phyloP scores from a whole-genome alignment of 1,140 invertebrate species.

The Zaprionus davidi region DNA sequence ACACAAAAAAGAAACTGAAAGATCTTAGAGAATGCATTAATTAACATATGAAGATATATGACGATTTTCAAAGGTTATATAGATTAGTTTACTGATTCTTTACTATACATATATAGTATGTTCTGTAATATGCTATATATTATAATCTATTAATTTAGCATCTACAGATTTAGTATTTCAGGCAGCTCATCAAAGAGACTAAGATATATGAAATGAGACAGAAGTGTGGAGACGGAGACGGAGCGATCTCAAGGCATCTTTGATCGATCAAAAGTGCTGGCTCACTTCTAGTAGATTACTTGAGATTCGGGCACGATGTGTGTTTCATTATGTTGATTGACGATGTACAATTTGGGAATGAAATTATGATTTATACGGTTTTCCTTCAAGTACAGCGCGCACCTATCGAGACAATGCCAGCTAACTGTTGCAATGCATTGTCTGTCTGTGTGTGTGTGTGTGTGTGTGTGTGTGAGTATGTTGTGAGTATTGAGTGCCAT shows the following conservation, averaged over 20 bases:
- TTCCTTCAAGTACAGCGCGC: constrained; percentile 40
- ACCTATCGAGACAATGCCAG: constrained; percentile 5
- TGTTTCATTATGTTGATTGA: constrained; percentile 79
- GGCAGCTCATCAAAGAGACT: background rate
- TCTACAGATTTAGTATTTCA: background rate
- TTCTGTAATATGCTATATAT: too few relatives aligned
- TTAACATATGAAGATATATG: too few relatives aligned
- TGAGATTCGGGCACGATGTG: constrained; percentile 45
- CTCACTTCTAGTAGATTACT: constrained; percentile 68
- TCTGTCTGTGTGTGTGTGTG: constrained; percentile 2
- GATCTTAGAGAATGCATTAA: background rate
- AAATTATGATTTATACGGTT: constrained; percentile 80
- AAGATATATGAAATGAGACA: background rate
- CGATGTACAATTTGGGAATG: constrained; percentile 77
- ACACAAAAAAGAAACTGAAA: background rate
- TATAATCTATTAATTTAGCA: background rate
- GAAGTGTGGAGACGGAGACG: background rate
- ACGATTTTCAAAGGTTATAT: background rate
- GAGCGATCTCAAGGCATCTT: background rate
- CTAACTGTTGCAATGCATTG: constrained; percentile 59
- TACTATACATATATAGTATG: background rate
- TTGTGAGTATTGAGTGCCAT: constrained; percentile 68
- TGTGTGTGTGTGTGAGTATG: constrained; percentile 20
- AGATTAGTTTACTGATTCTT: background rate
- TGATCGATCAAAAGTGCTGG: constrained; percentile 70